These are phyloP conservation scores for Rhopalosiphum nymphaeae DNA, from an alignment of 2,888 invertebrate genomes.

Conservation along the genomic window DNA sequence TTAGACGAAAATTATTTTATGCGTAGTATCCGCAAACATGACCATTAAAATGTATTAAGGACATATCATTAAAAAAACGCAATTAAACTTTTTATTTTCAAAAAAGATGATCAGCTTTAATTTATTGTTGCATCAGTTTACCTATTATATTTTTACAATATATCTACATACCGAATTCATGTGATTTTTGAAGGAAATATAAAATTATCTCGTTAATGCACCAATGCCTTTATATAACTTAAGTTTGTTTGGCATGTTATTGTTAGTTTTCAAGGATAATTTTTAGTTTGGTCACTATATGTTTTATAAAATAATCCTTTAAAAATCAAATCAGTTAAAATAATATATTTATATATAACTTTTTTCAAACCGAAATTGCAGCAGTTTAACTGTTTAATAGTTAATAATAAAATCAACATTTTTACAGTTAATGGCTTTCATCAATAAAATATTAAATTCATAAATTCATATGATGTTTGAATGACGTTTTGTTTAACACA, in stretches of 20 bases:
- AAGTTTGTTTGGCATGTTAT: slow-evolving; percentile 24
- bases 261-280: slow-evolving; percentile 45
- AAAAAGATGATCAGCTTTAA: slow-evolving; percentile 46
- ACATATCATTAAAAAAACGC: not conserved
- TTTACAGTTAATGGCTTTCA: not conserved
- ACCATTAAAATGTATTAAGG: not conserved
- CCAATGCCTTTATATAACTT: not conserved
- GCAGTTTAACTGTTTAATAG: not conserved
- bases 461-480: not conserved
- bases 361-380: not conserved
- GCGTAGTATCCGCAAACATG: not conserved
- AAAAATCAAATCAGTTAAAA: slow-evolving; percentile 24
- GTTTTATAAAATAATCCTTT: slow-evolving; percentile 19
- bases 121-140: slow-evolving; percentile 53
- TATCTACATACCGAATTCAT: not conserved
- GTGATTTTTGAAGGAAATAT: slow-evolving; percentile 52
- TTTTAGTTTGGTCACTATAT: not conserved
- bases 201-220: slow-evolving; percentile 57
- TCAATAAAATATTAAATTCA: not conserved
- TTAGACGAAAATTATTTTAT: not conserved
- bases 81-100: not conserved
- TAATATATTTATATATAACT: not conserved
- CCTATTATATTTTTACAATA: slow-evolving; percentile 18
- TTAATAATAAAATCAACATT: not conserved
- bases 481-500: not conserved